Percentiles rank a stretch among this genome's conserved stretches.
Conservation (phyloP, 2,888 invertebrate genomes). For the Epiblema foenella region DNA sequence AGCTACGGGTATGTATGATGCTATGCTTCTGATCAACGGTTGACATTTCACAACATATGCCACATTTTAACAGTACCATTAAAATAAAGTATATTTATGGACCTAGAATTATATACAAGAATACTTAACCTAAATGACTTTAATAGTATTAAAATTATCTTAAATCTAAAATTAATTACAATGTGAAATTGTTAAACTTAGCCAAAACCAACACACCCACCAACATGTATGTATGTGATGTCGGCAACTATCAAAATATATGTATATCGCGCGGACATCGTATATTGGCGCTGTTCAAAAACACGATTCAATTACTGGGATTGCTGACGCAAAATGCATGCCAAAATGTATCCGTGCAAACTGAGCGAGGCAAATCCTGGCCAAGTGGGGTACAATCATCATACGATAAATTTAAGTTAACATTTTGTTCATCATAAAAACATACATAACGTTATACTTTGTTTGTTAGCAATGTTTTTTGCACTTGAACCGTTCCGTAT, state of each 20-base stretch:
- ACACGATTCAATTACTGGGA: conserved; percentile 52
- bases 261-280: conserved; percentile 37
- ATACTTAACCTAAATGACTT: too few relatives aligned
- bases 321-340: conserved; percentile 49
- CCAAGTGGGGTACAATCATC: conserved; percentile 1
- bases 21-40: background rate
- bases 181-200: too few relatives aligned
- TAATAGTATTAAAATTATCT: too few relatives aligned
- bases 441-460: too few relatives aligned
- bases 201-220: too few relatives aligned
- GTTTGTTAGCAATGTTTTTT: too few relatives aligned
- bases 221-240: too few relatives aligned
- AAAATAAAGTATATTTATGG: too few relatives aligned
- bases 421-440: background rate
- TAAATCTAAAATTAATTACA: too few relatives aligned
- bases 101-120: too few relatives aligned
- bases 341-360: conserved; percentile 49
- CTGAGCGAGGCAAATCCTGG: conserved; percentile 46
- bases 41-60: too few relatives aligned
- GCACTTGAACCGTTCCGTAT: too few relatives aligned
- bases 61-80: background rate
- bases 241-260: background rate
- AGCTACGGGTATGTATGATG: conserved; percentile 25
- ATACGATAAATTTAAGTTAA: background rate
- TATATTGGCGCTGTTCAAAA: conserved; percentile 44